Percentiles rank a stretch among this genome's conserved stretches.
Evolutionary conservation across 2,797 vertebrate genomes (phyloP).

Genomic region (Sciurus carolinensis): DNA sequence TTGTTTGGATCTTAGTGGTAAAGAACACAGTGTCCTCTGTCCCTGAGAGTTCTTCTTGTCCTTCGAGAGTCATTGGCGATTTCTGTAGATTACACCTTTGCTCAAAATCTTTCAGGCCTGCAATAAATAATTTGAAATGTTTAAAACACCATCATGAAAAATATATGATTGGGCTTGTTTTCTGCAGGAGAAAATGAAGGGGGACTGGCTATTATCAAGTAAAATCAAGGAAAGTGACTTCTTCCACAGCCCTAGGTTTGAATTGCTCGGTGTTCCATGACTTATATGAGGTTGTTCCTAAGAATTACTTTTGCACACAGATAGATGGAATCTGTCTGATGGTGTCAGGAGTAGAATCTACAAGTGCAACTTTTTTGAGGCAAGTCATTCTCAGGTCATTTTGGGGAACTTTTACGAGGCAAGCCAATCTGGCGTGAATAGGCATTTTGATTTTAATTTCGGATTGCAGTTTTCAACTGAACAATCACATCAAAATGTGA

Average conservation of each 20-base stretch:
- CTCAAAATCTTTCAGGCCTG: not conserved
- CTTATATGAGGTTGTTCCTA: not conserved
- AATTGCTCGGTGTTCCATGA: not conserved
- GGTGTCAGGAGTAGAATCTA: not conserved
- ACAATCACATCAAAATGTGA: not conserved
- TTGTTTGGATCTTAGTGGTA: not conserved
- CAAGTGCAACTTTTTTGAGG: not conserved
- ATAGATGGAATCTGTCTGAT: not conserved
- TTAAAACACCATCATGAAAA: conserved; percentile 26
- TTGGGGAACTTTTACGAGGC: not conserved
- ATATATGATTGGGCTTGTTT: not conserved
- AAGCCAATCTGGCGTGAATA: not conserved
- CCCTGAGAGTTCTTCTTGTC: not conserved
- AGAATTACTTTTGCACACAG: not conserved
- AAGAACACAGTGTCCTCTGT: not conserved
- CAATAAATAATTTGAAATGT: conserved; percentile 34
- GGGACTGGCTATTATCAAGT: not conserved
- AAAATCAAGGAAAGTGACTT: not conserved
- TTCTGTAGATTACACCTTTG: not conserved
- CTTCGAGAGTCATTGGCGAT: not conserved
- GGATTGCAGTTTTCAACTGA: not conserved
- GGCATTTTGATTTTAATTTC: conserved; percentile 41
- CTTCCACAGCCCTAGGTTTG: not conserved
- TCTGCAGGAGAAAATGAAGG: conserved; percentile 57
- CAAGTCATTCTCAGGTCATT: not conserved